Percentiles rank a stretch among this genome's conserved stretches.
Evolutionary conservation across 2,888 invertebrate genomes (phyloP).

Genomic region (Aphidoletes aphidimyza): DNA sequence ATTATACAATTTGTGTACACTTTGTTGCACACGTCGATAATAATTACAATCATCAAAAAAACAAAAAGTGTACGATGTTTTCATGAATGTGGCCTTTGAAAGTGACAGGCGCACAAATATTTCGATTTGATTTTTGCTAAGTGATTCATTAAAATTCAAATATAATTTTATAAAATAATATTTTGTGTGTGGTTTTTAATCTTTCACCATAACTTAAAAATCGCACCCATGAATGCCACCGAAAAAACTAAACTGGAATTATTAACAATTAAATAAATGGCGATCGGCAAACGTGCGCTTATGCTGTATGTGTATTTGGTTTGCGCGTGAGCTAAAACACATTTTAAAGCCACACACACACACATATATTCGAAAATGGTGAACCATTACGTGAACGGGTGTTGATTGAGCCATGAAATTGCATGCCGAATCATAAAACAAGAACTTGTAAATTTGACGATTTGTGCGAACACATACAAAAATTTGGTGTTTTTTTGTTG

Average conservation of each 20-base stretch:
- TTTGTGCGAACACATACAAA: background rate
- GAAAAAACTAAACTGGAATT: slow-evolving; percentile 24
- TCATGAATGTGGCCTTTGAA: slow-evolving; percentile 28
- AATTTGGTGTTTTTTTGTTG: too few species aligned
- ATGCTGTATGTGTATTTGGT: too few species aligned
- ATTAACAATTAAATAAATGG: background rate
- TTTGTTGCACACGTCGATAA: background rate
- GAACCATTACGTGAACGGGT: slow-evolving; percentile 17
- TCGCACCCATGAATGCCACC: background rate
- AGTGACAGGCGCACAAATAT: background rate
- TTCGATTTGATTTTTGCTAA: background rate
- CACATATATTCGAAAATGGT: background rate
- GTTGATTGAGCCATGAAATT: slow-evolving; percentile 51
- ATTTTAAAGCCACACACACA: too few species aligned
- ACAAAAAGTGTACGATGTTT: background rate
- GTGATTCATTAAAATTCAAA: background rate
- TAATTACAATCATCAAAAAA: background rate
- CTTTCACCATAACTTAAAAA: too few species aligned
- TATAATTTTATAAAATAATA: background rate
- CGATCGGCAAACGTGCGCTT: too few species aligned
- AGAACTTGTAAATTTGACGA: background rate
- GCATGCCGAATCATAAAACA: background rate
- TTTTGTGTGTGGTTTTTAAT: background rate
- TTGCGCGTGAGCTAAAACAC: too few species aligned
- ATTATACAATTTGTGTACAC: too few species aligned